A percentile compares a stretch with the other conserved stretches of the same genome.
These are phyloP conservation scores for Antigone vipio DNA, from an alignment of 2,113 vertebrate species.

Conservation along the genomic window DNA sequence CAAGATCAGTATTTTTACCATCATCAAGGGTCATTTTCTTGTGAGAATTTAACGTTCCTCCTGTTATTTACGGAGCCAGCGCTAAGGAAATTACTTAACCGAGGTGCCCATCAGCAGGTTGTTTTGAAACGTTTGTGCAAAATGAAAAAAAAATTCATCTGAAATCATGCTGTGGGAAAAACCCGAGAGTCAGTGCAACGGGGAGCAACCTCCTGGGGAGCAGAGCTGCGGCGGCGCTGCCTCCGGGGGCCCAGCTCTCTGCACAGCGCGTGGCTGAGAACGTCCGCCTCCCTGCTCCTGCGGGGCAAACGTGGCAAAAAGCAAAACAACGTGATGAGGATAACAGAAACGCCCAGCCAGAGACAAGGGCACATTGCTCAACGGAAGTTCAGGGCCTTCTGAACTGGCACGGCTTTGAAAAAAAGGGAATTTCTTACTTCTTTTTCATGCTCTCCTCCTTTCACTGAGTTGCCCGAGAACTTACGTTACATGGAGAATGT, in stretches of 20 bases:
- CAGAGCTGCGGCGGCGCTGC: fast-evolving
- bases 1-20: neutral
- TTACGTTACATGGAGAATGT: fast-evolving
- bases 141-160: neutral
- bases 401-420: neutral
- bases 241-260: neutral
- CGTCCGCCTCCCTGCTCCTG: fast-evolving
- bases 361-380: neutral
- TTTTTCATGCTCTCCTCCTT: neutral
- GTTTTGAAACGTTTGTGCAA: slow-evolving; percentile 37
- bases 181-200: fast-evolving
- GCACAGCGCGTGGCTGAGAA: neutral
- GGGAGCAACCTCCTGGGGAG: neutral
- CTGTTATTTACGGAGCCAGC: neutral
- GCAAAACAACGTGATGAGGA: neutral
- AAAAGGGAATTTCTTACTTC: neutral
- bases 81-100: neutral
- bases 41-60: neutral
- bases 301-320: neutral
- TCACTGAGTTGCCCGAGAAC: neutral
- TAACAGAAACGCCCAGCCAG: neutral
- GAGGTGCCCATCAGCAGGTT: neutral
- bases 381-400: neutral
- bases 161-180: neutral
- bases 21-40: neutral